phyloP scores from a whole-genome alignment of 1,140 invertebrate species.

The Drosophila gunungcola region DNA sequence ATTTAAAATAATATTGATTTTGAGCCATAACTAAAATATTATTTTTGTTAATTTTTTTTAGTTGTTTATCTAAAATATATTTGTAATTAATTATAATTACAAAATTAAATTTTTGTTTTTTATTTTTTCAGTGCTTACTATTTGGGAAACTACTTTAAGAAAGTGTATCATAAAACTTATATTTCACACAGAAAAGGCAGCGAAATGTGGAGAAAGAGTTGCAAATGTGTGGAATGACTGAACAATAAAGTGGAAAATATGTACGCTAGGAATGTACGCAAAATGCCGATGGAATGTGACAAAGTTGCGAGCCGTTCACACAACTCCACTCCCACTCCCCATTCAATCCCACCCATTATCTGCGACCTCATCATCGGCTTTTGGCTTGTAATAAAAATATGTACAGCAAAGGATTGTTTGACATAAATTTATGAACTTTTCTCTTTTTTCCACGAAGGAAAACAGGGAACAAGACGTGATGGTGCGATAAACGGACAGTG shows the following conservation, averaged over 20 bases:
- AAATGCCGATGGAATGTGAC: slow-evolving; percentile 36
- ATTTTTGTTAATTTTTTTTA: too few relatives aligned
- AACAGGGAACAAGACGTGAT: slow-evolving; percentile 51
- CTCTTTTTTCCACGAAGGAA: slow-evolving; percentile 11
- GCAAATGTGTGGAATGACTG: slow-evolving; percentile 26
- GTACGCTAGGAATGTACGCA: slow-evolving; percentile 19
- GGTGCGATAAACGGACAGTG: slow-evolving; percentile 74
- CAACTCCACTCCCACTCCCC: neutral
- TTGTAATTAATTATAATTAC: neutral
- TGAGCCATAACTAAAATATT: too few relatives aligned
- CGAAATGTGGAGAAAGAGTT: slow-evolving; percentile 2
- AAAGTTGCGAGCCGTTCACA: slow-evolving; percentile 23
- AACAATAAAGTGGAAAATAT: slow-evolving; percentile 41
- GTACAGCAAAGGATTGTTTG: slow-evolving; percentile 64
- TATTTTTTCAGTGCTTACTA: fast-evolving
- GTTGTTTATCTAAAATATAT: too few relatives aligned
- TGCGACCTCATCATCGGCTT: slow-evolving; percentile 5
- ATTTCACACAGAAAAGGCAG: neutral
- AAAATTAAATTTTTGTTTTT: neutral
- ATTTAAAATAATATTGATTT: too few relatives aligned
- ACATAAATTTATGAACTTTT: slow-evolving; percentile 67
- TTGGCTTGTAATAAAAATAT: slow-evolving; percentile 45
- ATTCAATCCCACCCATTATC: neutral
- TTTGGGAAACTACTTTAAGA: too few relatives aligned
- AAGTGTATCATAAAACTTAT: slow-evolving; percentile 1